Conservation (phyloP, 2,888 invertebrate genomes). For the Meloe dianella region DNA sequence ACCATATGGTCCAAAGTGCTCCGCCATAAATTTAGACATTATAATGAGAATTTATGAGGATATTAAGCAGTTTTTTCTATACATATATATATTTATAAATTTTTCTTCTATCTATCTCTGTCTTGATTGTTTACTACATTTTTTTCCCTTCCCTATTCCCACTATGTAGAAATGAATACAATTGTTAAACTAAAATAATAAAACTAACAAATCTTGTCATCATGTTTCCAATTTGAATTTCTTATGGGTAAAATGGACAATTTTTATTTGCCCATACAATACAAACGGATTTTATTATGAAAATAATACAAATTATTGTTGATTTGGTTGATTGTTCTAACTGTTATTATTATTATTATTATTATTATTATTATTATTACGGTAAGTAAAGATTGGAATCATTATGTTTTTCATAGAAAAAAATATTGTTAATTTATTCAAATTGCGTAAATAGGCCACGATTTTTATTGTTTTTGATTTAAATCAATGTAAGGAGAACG, state of each 20-base stretch:
- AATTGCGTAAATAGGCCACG: neutral
- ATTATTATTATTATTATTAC: neutral
- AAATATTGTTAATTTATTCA: constrained; percentile 5
- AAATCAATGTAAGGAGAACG: neutral
- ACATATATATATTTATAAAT: neutral
- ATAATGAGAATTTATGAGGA: constrained; percentile 51
- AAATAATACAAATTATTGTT: neutral
- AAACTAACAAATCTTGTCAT: constrained; percentile 35
- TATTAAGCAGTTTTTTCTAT: constrained; percentile 40
- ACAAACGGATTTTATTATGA: neutral
- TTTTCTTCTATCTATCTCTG: neutral
- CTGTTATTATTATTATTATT: neutral
- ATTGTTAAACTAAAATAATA: constrained; percentile 35
- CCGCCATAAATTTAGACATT: constrained; percentile 48
- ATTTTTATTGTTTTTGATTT: neutral
- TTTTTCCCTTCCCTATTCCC: neutral
- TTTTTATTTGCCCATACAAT: neutral
- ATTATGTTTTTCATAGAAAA: neutral
- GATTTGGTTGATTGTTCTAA: neutral
- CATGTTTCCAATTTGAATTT: constrained; percentile 29
- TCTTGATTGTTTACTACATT: neutral
- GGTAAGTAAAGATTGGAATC: neutral
- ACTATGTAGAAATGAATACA: constrained; percentile 21
- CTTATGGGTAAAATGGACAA: constrained; percentile 17
- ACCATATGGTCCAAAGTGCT: constrained; percentile 46